Conservation (phyloP, 2,113 vertebrate species). For the Zapornia atra region DNA sequence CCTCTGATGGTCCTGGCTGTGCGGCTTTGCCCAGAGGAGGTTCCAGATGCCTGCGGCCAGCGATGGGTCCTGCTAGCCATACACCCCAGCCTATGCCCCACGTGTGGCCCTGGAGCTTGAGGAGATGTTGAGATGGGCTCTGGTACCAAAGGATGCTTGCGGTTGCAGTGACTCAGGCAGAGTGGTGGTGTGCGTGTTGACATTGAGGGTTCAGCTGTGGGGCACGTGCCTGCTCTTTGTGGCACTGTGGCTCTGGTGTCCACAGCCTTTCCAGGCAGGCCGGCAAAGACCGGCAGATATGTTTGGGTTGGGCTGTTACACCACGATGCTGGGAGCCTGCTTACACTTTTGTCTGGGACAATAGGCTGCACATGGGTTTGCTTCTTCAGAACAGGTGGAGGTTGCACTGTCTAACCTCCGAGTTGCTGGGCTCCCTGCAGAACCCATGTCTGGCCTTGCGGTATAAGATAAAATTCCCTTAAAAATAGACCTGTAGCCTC, state of each 20-base stretch:
- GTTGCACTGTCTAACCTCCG: neutral
- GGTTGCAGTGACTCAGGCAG: neutral
- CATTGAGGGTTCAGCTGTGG: neutral
- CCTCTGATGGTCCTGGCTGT: neutral
- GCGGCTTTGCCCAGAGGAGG: neutral
- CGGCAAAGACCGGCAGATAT: neutral
- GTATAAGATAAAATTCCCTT: neutral
- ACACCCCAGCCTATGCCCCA: accelerated
- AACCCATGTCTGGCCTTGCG: neutral
- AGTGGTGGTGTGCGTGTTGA: accelerated
- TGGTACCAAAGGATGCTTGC: neutral
- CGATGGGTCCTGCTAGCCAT: neutral
- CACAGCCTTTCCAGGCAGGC: neutral
- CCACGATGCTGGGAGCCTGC: neutral
- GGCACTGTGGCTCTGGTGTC: neutral
- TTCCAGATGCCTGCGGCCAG: neutral
- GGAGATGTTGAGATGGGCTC: neutral
- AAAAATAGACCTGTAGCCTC: neutral
- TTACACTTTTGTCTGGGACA: neutral
- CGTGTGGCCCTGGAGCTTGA: accelerated
- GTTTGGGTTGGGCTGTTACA: neutral
- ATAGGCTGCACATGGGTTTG: neutral
- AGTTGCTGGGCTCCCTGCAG: neutral
- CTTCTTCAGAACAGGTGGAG: neutral
- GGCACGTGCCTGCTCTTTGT: accelerated